Evolutionary conservation across 2,113 vertebrate genomes (phyloP).

Genomic region (Cyprinodon tularosa): DNA sequence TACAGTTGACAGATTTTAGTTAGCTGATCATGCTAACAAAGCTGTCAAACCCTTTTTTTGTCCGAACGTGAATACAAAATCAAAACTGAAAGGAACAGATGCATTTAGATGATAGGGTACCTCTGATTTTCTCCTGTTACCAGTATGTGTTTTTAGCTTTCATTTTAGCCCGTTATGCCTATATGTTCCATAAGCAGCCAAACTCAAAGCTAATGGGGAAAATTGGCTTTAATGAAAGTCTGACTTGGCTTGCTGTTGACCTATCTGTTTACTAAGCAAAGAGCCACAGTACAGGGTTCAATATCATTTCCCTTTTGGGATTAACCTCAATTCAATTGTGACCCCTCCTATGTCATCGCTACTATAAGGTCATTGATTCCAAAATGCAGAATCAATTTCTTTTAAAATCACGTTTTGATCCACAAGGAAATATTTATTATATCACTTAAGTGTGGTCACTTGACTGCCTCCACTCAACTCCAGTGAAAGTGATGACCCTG

Average conservation of each 20-base stretch:
- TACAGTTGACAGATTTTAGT: constrained; percentile 35
- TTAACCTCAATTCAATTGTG: background rate
- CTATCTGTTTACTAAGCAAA: constrained; percentile 19
- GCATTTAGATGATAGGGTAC: background rate
- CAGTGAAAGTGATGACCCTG: background rate
- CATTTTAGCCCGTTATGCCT: background rate
- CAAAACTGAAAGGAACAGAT: constrained; percentile 41
- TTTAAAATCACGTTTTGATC: background rate
- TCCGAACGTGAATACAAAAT: constrained; percentile 26
- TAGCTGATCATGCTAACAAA: constrained; percentile 69
- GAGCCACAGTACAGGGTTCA: background rate
- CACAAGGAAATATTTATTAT: background rate
- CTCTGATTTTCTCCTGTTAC: fast-evolving
- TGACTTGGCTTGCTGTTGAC: background rate
- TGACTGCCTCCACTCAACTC: background rate
- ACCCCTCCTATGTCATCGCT: background rate
- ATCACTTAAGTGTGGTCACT: background rate
- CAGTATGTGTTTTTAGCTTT: background rate
- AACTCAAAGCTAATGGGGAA: background rate
- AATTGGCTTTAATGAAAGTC: constrained; percentile 8
- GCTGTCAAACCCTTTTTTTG: constrained; percentile 71
- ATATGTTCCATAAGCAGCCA: background rate
- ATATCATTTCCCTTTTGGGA: background rate
- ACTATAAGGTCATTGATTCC: background rate
- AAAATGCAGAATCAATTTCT: background rate